Evolutionary conservation across 2,113 vertebrate genomes (phyloP).

Genomic region (Hoplias malabaricus): DNA sequence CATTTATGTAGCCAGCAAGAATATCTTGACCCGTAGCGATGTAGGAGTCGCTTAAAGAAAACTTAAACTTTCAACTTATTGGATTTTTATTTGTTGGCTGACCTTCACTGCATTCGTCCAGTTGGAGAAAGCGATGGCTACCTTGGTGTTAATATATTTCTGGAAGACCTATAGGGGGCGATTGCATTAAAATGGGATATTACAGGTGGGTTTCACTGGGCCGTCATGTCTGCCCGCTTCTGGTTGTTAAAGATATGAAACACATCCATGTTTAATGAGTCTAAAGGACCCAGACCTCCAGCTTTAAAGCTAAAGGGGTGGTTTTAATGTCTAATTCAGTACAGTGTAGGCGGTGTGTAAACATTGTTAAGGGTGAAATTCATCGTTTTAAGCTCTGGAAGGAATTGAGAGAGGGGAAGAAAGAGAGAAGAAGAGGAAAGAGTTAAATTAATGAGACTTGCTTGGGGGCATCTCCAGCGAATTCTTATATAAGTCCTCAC

Average conservation of each 20-base stretch:
- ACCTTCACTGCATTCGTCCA: background rate
- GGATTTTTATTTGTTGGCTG: background rate
- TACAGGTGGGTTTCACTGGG: background rate
- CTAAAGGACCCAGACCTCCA: background rate
- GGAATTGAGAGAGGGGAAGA: background rate
- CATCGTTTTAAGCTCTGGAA: background rate
- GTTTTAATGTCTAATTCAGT: constrained; percentile 18
- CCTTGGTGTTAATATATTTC: background rate
- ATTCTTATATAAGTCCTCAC: constrained; percentile 47
- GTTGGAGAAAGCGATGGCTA: too few species aligned
- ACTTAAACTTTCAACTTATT: too few species aligned
- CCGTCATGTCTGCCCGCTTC: background rate
- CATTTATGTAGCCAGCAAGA: background rate
- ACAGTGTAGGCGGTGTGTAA: background rate
- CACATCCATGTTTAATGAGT: background rate
- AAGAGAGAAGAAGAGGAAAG: constrained; percentile 15
- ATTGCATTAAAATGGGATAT: background rate
- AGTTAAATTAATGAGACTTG: constrained; percentile 31
- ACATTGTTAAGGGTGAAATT: background rate
- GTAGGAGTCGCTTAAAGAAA: too few species aligned
- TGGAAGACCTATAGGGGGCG: background rate
- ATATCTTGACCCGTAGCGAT: background rate
- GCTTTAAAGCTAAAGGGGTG: background rate
- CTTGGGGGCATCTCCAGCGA: constrained; percentile 18
- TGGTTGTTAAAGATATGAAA: background rate